A percentile compares a stretch with the other conserved stretches of the same genome.
Conservation (phyloP, 1,140 invertebrate genomes). For the Diorhabda elongata region DNA sequence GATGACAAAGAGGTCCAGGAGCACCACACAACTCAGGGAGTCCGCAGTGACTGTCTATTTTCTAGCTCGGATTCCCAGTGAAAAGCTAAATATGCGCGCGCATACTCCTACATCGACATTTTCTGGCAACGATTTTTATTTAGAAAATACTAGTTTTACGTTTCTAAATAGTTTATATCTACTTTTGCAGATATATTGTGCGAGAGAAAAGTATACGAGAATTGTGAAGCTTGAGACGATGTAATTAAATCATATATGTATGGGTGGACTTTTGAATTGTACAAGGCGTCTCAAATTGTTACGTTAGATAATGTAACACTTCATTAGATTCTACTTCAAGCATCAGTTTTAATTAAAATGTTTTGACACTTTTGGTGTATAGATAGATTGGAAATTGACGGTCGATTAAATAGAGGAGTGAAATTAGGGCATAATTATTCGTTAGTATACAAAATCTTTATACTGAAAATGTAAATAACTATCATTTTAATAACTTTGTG, state of each 20-base stretch:
- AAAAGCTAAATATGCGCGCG: conserved; percentile 23
- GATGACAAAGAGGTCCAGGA: conserved; percentile 43
- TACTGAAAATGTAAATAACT: no score
- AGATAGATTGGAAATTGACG: no score
- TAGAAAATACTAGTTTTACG: conserved; percentile 26
- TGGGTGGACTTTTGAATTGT: neutral
- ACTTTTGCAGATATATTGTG: conserved; percentile 11
- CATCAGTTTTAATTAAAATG: no score
- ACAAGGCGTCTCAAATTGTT: neutral
- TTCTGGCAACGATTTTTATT: conserved; percentile 24
- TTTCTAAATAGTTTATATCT: conserved; percentile 10
- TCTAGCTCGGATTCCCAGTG: conserved; percentile 15
- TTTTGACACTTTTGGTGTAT: no score
- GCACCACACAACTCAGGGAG: conserved; percentile 48
- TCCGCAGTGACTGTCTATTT: conserved; percentile 42
- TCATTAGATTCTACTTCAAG: no score
- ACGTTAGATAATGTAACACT: no score
- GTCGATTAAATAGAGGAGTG: no score
- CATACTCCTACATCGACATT: conserved; percentile 20
- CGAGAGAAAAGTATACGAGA: neutral
- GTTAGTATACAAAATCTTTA: no score
- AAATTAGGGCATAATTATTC: no score
- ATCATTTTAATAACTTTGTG: no score
- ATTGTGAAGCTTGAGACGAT: neutral
- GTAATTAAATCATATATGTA: neutral